Evolutionary conservation across 2,888 invertebrate genomes (phyloP), one percentile per base, ranked within the genome.

Genomic region (Tenthredo mesomela): DNA sequence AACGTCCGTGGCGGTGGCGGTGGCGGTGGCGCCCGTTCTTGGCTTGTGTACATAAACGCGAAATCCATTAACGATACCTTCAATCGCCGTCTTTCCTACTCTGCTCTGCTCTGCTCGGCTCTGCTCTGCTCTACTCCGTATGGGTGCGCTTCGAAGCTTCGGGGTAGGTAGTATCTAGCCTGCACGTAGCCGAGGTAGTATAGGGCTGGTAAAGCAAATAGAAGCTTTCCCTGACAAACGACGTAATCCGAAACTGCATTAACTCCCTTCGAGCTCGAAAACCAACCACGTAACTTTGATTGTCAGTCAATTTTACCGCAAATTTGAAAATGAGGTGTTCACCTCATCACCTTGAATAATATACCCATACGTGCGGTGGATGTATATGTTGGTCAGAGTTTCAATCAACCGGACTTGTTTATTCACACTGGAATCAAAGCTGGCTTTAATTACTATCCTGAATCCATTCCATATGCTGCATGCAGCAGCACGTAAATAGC

Each of bases 51-150:
- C 86, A 87, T 86, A 87, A 86, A 86, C 85, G 86, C 82, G 85
- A 85, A 88, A 87, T 88, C 88, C 87, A 88, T 87, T 88, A 88
- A 87, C 87, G 86, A 87, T 77, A 82, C 84, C 82, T 82, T 82
- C 82, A 65, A 67, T 82, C 82, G 80, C 18, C 65, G 43, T 50
- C 70, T 70, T 70, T 82, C 82, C 50, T 21, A 15, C 80, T 40
- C 37, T 25, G 15, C 18, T 61, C 80, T 10, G 25, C 9, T 15
- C 25, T 21, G 10, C 43, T 15, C 25, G 10, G 10, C 43, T 21
- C 29, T 21, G 10, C 43, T 29, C 29, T 29, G 29, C 29, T 21
- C 18, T 54, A n/a, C 54, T 65, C 43, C 65, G 47, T 37, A 43
- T 43, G 82, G 70, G 43, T 67, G 29, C 65, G 15, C 65, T 21